A percentile compares a stretch with the other conserved stretches of the same genome.
Evolutionary conservation across 1,140 invertebrate genomes (phyloP).

Genomic region (Magallana gigas): DNA sequence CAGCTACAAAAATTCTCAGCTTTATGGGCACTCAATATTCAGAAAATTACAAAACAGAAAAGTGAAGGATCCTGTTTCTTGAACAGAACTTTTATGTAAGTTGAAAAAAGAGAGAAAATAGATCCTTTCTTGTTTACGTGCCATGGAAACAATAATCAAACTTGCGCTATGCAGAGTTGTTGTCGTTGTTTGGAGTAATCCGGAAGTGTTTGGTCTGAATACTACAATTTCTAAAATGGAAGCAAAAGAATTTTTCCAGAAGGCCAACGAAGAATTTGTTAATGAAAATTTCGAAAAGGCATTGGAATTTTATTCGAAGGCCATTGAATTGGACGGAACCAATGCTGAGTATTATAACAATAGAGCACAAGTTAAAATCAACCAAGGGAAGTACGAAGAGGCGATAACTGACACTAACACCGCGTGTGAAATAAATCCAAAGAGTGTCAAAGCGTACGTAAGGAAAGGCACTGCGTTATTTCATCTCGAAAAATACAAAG

Average conservation of each 20-base stretch:
- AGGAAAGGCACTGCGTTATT: slow-evolving; percentile 69
- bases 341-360: slow-evolving; percentile 70
- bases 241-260: slow-evolving; percentile 61
- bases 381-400: slow-evolving; percentile 69
- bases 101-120: too few relatives aligned
- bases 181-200: background rate
- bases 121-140: too few relatives aligned
- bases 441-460: slow-evolving; percentile 70
- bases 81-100: too few relatives aligned
- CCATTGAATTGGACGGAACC: slow-evolving; percentile 61
- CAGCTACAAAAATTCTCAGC: too few relatives aligned
- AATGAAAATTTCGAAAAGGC: slow-evolving; percentile 74
- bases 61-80: too few relatives aligned
- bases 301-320: slow-evolving; percentile 70
- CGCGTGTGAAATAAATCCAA: slow-evolving; percentile 65
- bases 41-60: too few relatives aligned
- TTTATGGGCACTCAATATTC: too few relatives aligned
- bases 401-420: slow-evolving; percentile 68
- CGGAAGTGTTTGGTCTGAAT: background rate
- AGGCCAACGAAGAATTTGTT: slow-evolving; percentile 74
- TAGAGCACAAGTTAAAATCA: slow-evolving; percentile 69
- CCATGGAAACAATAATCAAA: too few relatives aligned
- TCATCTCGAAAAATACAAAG: background rate
- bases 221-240: slow-evolving; percentile 19
- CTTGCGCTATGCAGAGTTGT: too few relatives aligned